These are phyloP conservation scores for Pammene fasciana DNA, from an alignment of 2,888 invertebrate species.

Conservation along the genomic window DNA sequence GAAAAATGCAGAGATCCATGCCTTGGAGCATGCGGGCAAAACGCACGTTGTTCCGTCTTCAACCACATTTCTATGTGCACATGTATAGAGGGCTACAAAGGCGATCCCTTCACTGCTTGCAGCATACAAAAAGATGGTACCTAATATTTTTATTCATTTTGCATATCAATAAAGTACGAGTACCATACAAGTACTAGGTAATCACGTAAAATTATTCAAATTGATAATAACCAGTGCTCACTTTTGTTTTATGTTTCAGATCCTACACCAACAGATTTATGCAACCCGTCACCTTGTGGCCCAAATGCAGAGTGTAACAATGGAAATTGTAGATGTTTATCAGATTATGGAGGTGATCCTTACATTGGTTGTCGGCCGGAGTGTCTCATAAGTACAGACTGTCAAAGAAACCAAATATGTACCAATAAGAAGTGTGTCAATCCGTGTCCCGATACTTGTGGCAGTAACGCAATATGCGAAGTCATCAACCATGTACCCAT, in stretches of 20 bases:
- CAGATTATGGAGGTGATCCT: slow-evolving; percentile 90
- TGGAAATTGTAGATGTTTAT: slow-evolving; percentile 88
- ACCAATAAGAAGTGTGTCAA: slow-evolving; percentile 88
- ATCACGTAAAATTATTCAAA: no score
- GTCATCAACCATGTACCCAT: slow-evolving; percentile 91
- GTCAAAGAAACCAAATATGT: slow-evolving; percentile 87
- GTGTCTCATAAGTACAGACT: slow-evolving; percentile 90
- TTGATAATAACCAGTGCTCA: background rate
- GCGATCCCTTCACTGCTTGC: slow-evolving; percentile 84
- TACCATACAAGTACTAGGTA: no score
- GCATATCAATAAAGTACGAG: background rate
- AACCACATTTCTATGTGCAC: slow-evolving; percentile 86
- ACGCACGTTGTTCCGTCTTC: slow-evolving; percentile 82
- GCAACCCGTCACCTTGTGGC: slow-evolving; percentile 88
- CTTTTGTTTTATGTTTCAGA: slow-evolving; percentile 48
- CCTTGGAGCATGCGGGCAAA: slow-evolving; percentile 86
- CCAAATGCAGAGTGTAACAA: slow-evolving; percentile 87
- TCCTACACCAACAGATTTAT: slow-evolving; percentile 75
- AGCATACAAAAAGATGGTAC: slow-evolving; percentile 67
- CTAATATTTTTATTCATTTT: slow-evolving; percentile 28
- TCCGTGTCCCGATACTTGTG: slow-evolving; percentile 92
- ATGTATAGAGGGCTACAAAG: slow-evolving; percentile 83
- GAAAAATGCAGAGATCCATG: slow-evolving; percentile 87
- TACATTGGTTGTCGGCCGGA: slow-evolving; percentile 91
- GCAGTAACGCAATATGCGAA: slow-evolving; percentile 88